A percentile compares a stretch with the other conserved stretches of the same genome.
phyloP scores from a whole-genome alignment of 2,113 vertebrate genomes.

The Microtus oregoni region DNA sequence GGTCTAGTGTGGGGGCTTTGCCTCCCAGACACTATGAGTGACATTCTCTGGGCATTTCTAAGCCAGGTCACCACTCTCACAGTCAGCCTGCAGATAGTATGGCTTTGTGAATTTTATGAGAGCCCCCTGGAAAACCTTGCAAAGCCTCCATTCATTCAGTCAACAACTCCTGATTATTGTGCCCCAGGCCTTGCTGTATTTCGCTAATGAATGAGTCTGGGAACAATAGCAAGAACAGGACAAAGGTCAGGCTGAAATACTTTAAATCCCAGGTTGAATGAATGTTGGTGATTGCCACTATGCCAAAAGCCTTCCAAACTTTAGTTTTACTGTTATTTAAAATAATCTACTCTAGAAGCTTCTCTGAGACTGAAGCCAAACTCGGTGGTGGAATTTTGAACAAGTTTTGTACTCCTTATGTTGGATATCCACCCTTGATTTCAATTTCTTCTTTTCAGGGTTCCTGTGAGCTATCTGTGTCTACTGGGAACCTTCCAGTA shows the following conservation, averaged over 20 bases:
- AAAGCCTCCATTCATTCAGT: background rate
- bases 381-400: background rate
- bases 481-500: background rate
- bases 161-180: background rate
- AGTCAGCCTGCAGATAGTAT: background rate
- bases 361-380: slow-evolving; percentile 7
- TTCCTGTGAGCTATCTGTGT: background rate
- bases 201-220: slow-evolving; percentile 22
- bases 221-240: slow-evolving; percentile 31
- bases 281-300: background rate
- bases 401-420: background rate
- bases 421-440: background rate
- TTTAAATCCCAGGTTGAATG: slow-evolving; percentile 37
- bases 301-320: slow-evolving; percentile 24
- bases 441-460: background rate
- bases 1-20: background rate
- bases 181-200: background rate
- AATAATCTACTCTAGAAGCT: slow-evolving; percentile 12
- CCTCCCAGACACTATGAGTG: background rate
- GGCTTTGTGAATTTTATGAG: slow-evolving; percentile 16
- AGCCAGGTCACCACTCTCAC: background rate
- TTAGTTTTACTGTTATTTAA: background rate
- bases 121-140: slow-evolving; percentile 31
- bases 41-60: background rate
- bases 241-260: slow-evolving; percentile 28